Percentiles rank a stretch among this genome's conserved stretches.
Conservation (phyloP, 2,113 vertebrate genomes). For the Sarotherodon lohbergeri region DNA sequence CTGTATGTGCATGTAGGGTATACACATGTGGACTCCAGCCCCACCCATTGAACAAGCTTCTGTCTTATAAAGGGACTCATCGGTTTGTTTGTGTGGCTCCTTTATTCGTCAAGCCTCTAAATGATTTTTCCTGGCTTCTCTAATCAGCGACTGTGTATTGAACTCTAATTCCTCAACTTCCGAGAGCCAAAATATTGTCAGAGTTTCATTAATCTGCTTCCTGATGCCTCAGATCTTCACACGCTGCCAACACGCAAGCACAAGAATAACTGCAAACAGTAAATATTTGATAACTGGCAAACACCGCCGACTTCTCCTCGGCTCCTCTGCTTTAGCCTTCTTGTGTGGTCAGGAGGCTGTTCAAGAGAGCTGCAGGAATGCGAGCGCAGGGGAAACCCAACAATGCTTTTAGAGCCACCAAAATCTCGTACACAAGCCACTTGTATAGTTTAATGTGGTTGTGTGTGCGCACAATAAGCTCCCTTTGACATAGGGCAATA, state of each 20-base stretch:
- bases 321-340: constrained; percentile 6
- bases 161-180: constrained; percentile 3
- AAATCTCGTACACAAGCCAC: constrained; percentile 18
- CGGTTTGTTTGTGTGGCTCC: constrained; percentile 12
- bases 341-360: constrained; percentile 56
- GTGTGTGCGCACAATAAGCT: not conserved
- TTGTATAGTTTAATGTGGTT: constrained; percentile 22
- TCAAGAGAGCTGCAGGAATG: constrained; percentile 50
- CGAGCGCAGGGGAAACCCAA: constrained; percentile 41
- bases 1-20: not conserved
- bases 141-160: constrained; percentile 4
- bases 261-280: constrained; percentile 15
- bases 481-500: not conserved
- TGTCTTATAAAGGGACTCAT: not conserved
- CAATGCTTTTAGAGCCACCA: constrained; percentile 55
- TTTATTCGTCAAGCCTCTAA: not conserved
- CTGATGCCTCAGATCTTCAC: not conserved
- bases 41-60: constrained; percentile 20
- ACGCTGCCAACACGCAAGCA: not conserved
- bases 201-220: not conserved
- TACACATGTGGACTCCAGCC: constrained; percentile 29
- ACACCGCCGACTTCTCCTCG: not conserved
- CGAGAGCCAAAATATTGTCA: not conserved
- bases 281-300: constrained; percentile 43
- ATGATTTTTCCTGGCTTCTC: not conserved